Conservation (phyloP, 1,140 invertebrate species). For the Wiebesia pumilae region DNA sequence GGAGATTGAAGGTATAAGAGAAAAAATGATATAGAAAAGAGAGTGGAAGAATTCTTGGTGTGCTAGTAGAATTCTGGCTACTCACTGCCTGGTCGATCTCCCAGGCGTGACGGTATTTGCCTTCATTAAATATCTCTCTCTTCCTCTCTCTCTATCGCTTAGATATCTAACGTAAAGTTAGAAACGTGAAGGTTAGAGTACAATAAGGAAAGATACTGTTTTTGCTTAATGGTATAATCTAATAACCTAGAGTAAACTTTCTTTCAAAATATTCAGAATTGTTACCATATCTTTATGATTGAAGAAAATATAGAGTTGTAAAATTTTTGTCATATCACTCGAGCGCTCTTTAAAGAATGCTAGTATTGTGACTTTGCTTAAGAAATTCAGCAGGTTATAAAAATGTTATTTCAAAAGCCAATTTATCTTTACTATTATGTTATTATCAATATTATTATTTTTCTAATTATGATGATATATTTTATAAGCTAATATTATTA, state of each 20-base stretch:
- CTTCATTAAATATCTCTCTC: constrained; percentile 33
- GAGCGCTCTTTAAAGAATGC: background rate
- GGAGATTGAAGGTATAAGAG: background rate
- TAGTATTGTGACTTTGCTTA: background rate
- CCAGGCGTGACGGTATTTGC: constrained; percentile 46
- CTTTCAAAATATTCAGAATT: background rate
- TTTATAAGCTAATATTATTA: no score
- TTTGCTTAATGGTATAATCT: background rate
- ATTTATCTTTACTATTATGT: no score
- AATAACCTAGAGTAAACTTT: background rate
- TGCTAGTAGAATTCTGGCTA: background rate
- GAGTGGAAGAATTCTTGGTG: background rate
- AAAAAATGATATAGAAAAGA: background rate
- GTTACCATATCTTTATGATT: background rate
- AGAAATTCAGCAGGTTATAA: background rate
- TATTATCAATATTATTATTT: no score
- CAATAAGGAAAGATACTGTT: background rate
- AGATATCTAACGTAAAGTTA: background rate
- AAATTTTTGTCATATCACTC: background rate
- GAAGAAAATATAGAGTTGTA: background rate
- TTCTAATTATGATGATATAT: no score
- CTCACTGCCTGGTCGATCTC: constrained; percentile 19
- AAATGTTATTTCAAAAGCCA: background rate
- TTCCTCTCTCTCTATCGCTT: background rate
- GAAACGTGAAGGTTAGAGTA: background rate